Evolutionary conservation across 2,888 invertebrate species (phyloP).

Genomic region (Lithophane ornitopus): DNA sequence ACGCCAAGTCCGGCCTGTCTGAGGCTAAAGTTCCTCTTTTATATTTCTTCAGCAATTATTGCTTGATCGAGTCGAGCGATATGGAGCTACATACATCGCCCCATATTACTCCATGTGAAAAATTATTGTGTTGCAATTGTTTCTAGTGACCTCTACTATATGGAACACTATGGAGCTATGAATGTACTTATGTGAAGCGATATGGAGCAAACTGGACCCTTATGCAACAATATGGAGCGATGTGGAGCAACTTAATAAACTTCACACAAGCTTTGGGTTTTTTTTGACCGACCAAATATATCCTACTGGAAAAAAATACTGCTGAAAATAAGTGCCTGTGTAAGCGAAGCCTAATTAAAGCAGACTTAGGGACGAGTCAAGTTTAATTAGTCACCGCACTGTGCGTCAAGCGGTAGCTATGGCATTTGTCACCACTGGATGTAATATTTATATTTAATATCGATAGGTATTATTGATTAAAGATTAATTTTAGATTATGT

Average conservation of each 20-base stretch:
- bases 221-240: no score
- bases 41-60: no score
- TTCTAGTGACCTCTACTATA: background rate
- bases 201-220: no score
- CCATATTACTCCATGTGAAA: background rate
- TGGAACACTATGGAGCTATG: no score
- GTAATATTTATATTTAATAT: conserved; percentile 21
- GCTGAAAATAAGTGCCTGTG: background rate
- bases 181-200: no score
- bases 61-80: no score
- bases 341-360: background rate
- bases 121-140: no score
- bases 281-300: no score
- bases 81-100: background rate
- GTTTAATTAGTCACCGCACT: background rate
- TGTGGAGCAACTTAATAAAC: background rate
- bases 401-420: conserved; percentile 43
- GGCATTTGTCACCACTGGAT: conserved; percentile 44
- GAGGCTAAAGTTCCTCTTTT: no score
- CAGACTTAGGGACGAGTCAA: conserved; percentile 10
- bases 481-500: conserved; percentile 19
- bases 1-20: no score
- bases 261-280: background rate
- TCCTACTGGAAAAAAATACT: no score
- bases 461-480: conserved; percentile 20